Percentiles rank a stretch among this genome's conserved stretches.
Conservation (phyloP, 1,140 invertebrate genomes). For the Anadara kagoshimensis region DNA sequence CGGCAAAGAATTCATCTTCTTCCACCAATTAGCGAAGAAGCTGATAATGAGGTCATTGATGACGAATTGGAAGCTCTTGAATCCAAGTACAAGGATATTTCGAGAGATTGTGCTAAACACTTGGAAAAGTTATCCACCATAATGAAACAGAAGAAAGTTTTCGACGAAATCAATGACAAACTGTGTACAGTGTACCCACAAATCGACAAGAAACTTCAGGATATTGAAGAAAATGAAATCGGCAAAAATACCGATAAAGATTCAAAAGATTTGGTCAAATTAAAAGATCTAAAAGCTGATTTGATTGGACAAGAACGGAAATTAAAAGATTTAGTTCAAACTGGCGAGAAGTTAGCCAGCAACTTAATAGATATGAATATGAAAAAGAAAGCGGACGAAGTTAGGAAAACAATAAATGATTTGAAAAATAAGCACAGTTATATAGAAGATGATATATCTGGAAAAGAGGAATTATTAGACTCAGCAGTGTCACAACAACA, state of each 20-base stretch:
- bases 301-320: slow-evolving; percentile 62
- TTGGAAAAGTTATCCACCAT: slow-evolving; percentile 59
- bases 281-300: slow-evolving; percentile 62
- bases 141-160: slow-evolving; percentile 62
- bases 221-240: slow-evolving; percentile 53
- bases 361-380: slow-evolving; percentile 80
- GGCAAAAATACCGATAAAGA: slow-evolving; percentile 57
- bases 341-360: slow-evolving; percentile 69
- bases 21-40: slow-evolving; percentile 63
- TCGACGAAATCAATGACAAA: slow-evolving; percentile 78
- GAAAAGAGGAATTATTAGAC: slow-evolving; percentile 89
- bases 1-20: slow-evolving; percentile 61
- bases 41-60: slow-evolving; percentile 61
- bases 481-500: slow-evolving; percentile 92
- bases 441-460: slow-evolving; percentile 82
- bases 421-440: slow-evolving; percentile 86
- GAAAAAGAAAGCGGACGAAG: slow-evolving; percentile 74
- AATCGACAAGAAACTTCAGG: slow-evolving; percentile 84
- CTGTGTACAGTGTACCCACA: slow-evolving; percentile 86
- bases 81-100: slow-evolving; percentile 65
- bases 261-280: slow-evolving; percentile 46
- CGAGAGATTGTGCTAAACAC: slow-evolving; percentile 59
- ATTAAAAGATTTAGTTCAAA: slow-evolving; percentile 57
- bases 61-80: slow-evolving; percentile 67
- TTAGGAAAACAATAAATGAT: slow-evolving; percentile 91